Evolutionary conservation across 2,797 vertebrate genomes (phyloP).

Genomic region (Spheniscus humboldti): DNA sequence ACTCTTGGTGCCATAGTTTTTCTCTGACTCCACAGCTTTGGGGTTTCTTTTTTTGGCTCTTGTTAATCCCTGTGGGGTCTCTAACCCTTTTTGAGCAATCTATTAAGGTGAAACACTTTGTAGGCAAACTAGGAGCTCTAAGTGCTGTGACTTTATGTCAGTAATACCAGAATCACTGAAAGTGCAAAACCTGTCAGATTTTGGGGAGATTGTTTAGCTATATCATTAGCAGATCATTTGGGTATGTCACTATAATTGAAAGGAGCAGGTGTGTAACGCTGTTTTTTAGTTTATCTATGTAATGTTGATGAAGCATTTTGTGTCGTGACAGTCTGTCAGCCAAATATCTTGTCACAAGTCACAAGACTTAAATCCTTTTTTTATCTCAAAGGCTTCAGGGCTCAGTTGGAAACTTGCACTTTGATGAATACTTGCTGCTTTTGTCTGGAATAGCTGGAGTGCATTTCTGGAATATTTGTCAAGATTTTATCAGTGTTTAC

Average conservation of each 20-base stretch:
- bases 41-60: background rate
- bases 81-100: constrained; percentile 1
- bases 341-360: constrained; percentile 53
- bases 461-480: constrained; percentile 80
- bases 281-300: background rate
- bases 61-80: background rate
- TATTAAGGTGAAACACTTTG: constrained; percentile 3
- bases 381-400: constrained; percentile 44
- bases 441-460: constrained; percentile 75
- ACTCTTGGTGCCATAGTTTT: background rate
- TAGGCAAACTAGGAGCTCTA: background rate
- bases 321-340: constrained; percentile 38
- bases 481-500: constrained; percentile 79
- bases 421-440: constrained; percentile 58
- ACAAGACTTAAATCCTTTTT: constrained; percentile 46
- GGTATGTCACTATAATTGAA: background rate
- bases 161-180: background rate
- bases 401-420: constrained; percentile 39
- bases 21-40: background rate
- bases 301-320: constrained; percentile 4
- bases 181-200: background rate
- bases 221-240: background rate
- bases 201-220: background rate
- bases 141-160: background rate
- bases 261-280: constrained; percentile 23